Evolutionary conservation across 2,888 invertebrate species (phyloP).

Genomic region (Plebejus melissa): DNA sequence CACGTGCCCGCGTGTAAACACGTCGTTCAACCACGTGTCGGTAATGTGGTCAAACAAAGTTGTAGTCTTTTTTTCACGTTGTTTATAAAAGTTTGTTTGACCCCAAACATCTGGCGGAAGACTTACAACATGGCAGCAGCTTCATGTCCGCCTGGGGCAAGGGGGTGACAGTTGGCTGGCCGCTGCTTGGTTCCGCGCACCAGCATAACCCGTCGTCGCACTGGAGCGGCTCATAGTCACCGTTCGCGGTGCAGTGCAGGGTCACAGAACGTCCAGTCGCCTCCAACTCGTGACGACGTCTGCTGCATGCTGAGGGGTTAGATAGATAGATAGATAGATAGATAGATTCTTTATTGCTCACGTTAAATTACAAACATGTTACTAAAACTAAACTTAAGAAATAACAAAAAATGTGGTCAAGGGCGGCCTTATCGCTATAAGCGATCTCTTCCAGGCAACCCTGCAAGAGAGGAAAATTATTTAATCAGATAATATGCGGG

Average conservation of each 20-base stretch:
- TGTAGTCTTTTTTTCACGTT: background rate
- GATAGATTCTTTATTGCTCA: no score
- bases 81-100: background rate
- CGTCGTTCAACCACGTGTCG: no score
- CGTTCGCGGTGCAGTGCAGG: slow-evolving; percentile 81
- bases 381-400: no score
- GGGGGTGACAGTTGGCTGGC: slow-evolving; percentile 75
- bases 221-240: slow-evolving; percentile 84
- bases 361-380: no score
- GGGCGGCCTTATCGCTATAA: no score
- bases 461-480: no score
- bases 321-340: no score
- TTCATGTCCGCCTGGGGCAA: slow-evolving; percentile 79
- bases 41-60: no score
- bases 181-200: slow-evolving; percentile 82
- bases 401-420: no score
- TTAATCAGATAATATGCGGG: no score
- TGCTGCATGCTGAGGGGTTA: slow-evolving; percentile 77
- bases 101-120: background rate
- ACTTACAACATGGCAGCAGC: slow-evolving; percentile 83
- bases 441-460: no score
- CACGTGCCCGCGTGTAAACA: no score
- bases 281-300: slow-evolving; percentile 76
- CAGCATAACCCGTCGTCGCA: slow-evolving; percentile 84
- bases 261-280: slow-evolving; percentile 67